Percentiles rank a stretch among this genome's conserved stretches.
phyloP scores from a whole-genome alignment of 1,140 invertebrate species.

The Bombus confusus region DNA sequence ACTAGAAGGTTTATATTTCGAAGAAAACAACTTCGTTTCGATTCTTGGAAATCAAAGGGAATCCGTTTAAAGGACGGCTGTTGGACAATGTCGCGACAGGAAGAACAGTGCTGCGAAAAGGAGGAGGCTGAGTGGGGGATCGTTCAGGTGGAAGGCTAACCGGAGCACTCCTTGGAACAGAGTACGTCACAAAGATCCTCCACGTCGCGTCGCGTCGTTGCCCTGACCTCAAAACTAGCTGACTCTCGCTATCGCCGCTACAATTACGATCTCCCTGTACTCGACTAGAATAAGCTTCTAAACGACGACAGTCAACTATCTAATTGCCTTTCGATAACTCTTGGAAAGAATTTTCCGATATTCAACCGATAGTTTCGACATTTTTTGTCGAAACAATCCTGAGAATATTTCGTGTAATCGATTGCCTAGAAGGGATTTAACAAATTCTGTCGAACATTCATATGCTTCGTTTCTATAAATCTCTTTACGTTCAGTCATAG shows the following conservation, averaged over 20 bases:
- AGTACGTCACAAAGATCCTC: constrained; percentile 73
- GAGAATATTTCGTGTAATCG: background rate
- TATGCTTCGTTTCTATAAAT: no score
- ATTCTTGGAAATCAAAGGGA: constrained; percentile 12
- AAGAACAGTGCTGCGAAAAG: constrained; percentile 41
- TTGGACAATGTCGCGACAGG: constrained; percentile 14
- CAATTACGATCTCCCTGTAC: constrained; percentile 60
- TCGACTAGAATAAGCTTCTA: constrained; percentile 4
- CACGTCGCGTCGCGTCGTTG: constrained; percentile 67
- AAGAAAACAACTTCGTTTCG: background rate
- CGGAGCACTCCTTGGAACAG: constrained; percentile 61
- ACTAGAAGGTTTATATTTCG: background rate
- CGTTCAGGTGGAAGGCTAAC: constrained; percentile 65
- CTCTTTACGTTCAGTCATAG: no score
- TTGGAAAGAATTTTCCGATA: background rate
- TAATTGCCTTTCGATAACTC: background rate
- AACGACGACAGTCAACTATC: background rate
- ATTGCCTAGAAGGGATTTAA: background rate
- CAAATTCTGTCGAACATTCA: no score
- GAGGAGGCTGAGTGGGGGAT: background rate
- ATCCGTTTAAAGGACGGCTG: constrained; percentile 3
- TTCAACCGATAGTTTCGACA: background rate
- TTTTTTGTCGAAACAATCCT: no score
- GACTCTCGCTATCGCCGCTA: constrained; percentile 66
- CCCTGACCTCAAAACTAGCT: constrained; percentile 79